Conservation (phyloP, 1,140 invertebrate species). For the Apis laboriosa region DNA sequence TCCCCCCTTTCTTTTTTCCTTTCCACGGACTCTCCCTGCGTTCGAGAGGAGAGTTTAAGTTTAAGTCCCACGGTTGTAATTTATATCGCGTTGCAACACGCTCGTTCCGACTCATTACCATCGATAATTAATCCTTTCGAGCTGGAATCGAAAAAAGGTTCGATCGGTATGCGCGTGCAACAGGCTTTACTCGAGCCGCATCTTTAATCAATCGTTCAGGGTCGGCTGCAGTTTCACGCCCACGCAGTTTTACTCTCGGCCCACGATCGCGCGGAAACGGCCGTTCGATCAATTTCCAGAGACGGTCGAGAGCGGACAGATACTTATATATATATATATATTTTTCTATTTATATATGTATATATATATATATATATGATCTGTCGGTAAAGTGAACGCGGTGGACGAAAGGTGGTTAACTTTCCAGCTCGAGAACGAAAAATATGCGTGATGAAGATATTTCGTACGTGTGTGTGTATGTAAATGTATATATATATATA, state of each 20-base stretch:
- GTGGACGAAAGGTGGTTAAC: slow-evolving; percentile 26
- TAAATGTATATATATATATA: background rate
- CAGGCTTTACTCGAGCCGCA: slow-evolving; percentile 26
- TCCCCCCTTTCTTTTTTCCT: too few relatives aligned
- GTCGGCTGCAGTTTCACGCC: slow-evolving; percentile 6
- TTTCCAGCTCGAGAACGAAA: slow-evolving; percentile 46
- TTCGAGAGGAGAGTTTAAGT: background rate
- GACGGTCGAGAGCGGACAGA: background rate
- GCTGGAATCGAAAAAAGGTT: background rate
- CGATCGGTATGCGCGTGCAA: background rate
- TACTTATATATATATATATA: too few relatives aligned
- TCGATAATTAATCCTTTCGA: background rate
- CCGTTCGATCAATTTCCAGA: background rate
- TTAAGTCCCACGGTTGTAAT: background rate
- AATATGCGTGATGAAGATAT: slow-evolving; percentile 43
- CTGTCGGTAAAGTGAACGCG: background rate
- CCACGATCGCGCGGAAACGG: background rate
- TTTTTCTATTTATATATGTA: too few relatives aligned
- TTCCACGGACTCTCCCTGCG: too few relatives aligned
- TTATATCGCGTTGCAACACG: background rate
- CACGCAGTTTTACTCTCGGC: background rate
- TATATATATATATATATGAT: background rate
- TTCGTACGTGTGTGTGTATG: slow-evolving; percentile 42
- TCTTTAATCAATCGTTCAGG: slow-evolving; percentile 26
- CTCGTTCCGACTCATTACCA: background rate